Evolutionary conservation across 92 coral and sea anemone species (phyloP).

Genomic region (Porites cylindrica): DNA sequence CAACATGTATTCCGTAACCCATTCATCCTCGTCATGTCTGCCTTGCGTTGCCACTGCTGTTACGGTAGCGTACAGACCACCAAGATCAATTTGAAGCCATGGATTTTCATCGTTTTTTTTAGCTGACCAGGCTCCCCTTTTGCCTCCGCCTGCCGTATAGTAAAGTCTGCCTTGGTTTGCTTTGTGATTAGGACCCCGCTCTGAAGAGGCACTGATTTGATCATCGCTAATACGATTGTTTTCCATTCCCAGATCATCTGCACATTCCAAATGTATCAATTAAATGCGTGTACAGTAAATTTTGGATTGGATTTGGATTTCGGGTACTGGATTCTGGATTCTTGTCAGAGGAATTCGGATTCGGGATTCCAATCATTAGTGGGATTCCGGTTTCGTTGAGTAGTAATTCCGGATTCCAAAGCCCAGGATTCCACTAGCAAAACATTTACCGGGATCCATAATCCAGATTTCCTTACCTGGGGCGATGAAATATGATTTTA

Average conservation of each 20-base stretch:
- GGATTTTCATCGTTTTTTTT: background rate
- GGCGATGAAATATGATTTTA: too few relatives aligned
- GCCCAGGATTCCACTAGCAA: too few relatives aligned
- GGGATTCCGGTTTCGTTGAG: too few relatives aligned
- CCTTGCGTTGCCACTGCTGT: background rate
- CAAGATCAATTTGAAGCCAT: background rate
- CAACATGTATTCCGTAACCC: background rate
- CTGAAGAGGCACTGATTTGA: background rate
- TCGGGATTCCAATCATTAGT: too few relatives aligned
- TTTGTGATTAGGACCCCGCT: background rate
- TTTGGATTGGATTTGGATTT: too few relatives aligned
- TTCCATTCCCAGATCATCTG: background rate
- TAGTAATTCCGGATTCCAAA: too few relatives aligned
- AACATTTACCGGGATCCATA: too few relatives aligned
- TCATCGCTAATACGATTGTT: background rate
- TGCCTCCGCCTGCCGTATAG: background rate
- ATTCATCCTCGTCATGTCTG: background rate
- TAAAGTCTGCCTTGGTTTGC: background rate
- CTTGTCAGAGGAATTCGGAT: too few relatives aligned
- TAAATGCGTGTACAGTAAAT: too few relatives aligned
- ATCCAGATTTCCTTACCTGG: too few relatives aligned
- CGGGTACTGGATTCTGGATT: too few relatives aligned
- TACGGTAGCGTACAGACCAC: background rate
- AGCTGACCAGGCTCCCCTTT: background rate
- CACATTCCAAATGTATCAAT: background rate